phyloP scores from a whole-genome alignment of 2,113 vertebrate species.

The Trogon surrucura region DNA sequence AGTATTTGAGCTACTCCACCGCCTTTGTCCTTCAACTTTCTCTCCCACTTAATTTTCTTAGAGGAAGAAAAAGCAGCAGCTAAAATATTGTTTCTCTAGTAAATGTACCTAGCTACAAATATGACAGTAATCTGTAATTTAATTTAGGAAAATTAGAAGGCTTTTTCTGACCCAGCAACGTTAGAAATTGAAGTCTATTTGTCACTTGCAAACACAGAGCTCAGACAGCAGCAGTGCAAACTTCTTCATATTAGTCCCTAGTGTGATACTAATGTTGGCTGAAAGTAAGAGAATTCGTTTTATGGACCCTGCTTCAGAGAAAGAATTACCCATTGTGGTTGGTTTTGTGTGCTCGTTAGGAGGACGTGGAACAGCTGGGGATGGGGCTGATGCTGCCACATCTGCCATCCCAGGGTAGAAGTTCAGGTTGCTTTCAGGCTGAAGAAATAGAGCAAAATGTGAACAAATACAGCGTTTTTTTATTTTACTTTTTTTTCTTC shows the following conservation, averaged over 20 bases:
- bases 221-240: slow-evolving; percentile 4
- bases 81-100: slow-evolving; percentile 20
- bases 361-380: not conserved
- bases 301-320: not conserved
- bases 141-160: slow-evolving; percentile 49
- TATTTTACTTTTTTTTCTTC: not conserved
- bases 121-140: slow-evolving; percentile 5
- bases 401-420: not conserved
- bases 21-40: not conserved
- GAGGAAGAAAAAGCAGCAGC: not conserved
- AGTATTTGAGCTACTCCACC: not conserved
- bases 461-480: not conserved
- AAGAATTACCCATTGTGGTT: not conserved
- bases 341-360: not conserved
- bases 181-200: slow-evolving; percentile 56
- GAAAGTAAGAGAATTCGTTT: slow-evolving; percentile 36
- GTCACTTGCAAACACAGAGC: slow-evolving; percentile 33
- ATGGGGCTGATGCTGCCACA: not conserved
- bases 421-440: not conserved
- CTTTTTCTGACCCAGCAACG: slow-evolving; percentile 14
- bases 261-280: not conserved
- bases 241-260: slow-evolving; percentile 6
- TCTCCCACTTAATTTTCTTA: not conserved
- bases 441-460: not conserved
- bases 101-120: not conserved